Percentiles rank a stretch among this genome's conserved stretches.
These are phyloP conservation scores for Atrina japonica DNA, from an alignment of 2,888 invertebrate genomes.

Conservation along the genomic window DNA sequence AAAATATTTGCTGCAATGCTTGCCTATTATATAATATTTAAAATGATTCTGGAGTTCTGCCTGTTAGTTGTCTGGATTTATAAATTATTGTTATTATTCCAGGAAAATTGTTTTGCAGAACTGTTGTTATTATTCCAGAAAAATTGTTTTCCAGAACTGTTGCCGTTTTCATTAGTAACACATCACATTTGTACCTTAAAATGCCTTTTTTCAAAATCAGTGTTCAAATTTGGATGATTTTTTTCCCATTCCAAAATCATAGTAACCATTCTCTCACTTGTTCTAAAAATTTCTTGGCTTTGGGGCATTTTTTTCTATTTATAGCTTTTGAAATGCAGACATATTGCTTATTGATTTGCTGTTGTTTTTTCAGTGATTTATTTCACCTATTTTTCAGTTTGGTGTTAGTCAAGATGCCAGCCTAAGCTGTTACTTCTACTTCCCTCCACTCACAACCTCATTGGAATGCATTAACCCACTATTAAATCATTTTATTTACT, in stretches of 20 bases:
- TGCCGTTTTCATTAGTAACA: not conserved
- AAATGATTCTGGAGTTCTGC: too few species aligned
- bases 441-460: constrained; percentile 33
- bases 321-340: constrained; percentile 26
- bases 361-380: constrained; percentile 24
- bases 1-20: too few species aligned
- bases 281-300: constrained; percentile 7
- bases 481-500: not conserved
- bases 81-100: too few species aligned
- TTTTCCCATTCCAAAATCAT: not conserved
- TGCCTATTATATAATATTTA: too few species aligned
- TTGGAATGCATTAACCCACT: constrained; percentile 32
- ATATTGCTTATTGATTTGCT: constrained; percentile 21
- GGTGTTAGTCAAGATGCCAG: constrained; percentile 44
- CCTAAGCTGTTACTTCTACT: constrained; percentile 37
- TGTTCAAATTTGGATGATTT: too few species aligned
- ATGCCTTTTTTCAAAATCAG: too few species aligned
- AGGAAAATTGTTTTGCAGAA: not conserved
- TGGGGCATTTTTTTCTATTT: not conserved
- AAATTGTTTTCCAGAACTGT: not conserved
- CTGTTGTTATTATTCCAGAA: not conserved
- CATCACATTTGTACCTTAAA: too few species aligned
- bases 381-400: constrained; percentile 40
- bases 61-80: too few species aligned
- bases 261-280: not conserved